Evolutionary conservation across 2,888 invertebrate species (phyloP), one percentile per base, ranked within the genome.

Genomic region (Cataglyphis rosenhaueri): DNA sequence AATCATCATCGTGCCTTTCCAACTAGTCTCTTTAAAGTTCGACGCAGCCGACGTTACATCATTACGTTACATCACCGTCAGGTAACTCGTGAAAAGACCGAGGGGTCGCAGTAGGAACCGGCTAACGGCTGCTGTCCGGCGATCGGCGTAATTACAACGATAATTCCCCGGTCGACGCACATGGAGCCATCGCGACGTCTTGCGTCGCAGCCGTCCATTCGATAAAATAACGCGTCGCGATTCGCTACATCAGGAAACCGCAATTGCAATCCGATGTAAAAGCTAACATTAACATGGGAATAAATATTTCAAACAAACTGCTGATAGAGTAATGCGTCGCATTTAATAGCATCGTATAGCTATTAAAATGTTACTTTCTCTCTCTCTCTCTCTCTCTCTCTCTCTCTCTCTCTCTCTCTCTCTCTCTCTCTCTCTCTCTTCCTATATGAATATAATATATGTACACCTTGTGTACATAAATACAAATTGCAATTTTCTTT

Each of bases 111-210:
- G 68, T 44, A 79, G 75, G 68, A 71, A 75, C 65, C 84, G 71
- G 32, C 81, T 70, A 66, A 76, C 64, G 84, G 81, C 74, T 81
- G 70, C 70, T 85, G 85, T 70, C 76, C 84, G 85, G 83, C 85
- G 84, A 84, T 89, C 82, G 76, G 73, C 78, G 85, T 89, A 90
- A 90, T 90, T 89, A 88, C 86, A 64, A 85, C 84, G 85, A 87
- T 89, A 87, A 89, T 88, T 88, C 85, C 86, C 84, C 85, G 88
- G 82, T 65, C 73, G 86, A 44, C 75, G 86, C 85, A 85, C 88
- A 84, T 84, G 85, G 52, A 83, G 86, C 76, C 84, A 81, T 84
- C 86, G 78, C 87, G 88, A 88, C 86, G 86, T 84, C 29, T 10
- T n/a, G 57, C 32, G 15, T 57, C 29, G 57, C 70, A 32, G 41